These are phyloP conservation scores for Latrodectus elegans DNA, from an alignment of 2,888 invertebrate species.

Conservation along the genomic window DNA sequence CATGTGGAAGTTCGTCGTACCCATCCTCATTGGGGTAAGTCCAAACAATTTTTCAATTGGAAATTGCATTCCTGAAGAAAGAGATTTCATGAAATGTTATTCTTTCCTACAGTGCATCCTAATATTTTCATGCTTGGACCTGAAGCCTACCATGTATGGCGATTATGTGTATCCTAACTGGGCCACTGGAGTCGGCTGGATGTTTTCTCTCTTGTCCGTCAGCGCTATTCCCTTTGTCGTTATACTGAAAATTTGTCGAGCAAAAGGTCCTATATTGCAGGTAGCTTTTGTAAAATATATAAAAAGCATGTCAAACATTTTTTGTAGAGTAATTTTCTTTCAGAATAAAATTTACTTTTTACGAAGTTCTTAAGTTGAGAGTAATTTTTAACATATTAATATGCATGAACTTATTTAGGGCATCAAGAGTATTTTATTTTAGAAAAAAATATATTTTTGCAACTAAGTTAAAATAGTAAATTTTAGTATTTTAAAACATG, in stretches of 20 bases:
- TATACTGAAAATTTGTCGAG: slow-evolving; percentile 75
- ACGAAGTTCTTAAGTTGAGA: neutral
- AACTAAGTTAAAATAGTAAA: no score
- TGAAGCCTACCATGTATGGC: slow-evolving; percentile 79
- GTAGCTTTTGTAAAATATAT: slow-evolving; percentile 66
- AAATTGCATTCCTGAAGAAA: neutral
- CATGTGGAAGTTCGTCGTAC: slow-evolving; percentile 83
- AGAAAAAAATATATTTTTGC: no score
- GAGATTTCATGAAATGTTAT: neutral
- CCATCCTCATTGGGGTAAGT: slow-evolving; percentile 82
- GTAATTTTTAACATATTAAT: neutral
- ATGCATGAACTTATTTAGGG: neutral
- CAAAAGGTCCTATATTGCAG: slow-evolving; percentile 73
- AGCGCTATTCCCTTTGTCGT: slow-evolving; percentile 82
- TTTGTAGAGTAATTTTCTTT: neutral
- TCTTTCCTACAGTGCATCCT: slow-evolving; percentile 81
- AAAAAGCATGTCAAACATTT: neutral
- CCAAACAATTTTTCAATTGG: slow-evolving; percentile 71
- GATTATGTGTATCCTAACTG: slow-evolving; percentile 82
- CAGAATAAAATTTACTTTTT: neutral
- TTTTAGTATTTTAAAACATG: no score
- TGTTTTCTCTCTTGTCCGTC: slow-evolving; percentile 83
- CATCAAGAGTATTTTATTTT: no score
- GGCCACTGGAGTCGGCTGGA: slow-evolving; percentile 83
- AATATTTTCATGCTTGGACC: slow-evolving; percentile 83